Evolutionary conservation across 2,113 vertebrate species (phyloP).

Genomic region (Opisthocomus hoazin): DNA sequence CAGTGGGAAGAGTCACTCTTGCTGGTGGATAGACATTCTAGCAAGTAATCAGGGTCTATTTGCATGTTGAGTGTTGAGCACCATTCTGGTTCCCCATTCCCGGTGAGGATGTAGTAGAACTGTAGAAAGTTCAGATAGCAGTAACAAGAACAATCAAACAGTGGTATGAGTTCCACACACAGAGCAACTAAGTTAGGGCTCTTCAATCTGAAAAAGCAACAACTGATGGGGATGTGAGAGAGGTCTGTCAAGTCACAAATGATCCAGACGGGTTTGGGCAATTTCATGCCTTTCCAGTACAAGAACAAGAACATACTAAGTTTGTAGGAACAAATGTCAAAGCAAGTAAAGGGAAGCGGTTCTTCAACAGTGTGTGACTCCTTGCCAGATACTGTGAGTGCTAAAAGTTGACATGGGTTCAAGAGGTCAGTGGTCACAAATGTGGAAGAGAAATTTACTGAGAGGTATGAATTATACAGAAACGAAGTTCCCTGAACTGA

Average conservation of each 20-base stretch:
- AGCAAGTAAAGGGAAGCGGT: neutral
- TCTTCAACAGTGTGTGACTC: neutral
- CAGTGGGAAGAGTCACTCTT: neutral
- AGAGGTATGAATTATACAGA: neutral
- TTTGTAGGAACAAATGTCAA: neutral
- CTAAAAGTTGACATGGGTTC: neutral
- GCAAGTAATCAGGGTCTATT: neutral
- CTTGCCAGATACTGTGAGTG: neutral
- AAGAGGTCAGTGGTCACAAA: neutral
- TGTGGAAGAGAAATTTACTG: neutral
- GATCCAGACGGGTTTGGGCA: neutral
- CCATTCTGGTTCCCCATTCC: neutral
- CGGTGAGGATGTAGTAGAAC: neutral
- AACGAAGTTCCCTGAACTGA: neutral
- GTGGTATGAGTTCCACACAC: neutral
- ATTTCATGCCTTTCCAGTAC: neutral
- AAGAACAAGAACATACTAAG: neutral
- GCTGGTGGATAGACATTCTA: neutral
- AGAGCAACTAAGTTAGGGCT: neutral
- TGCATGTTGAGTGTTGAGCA: neutral
- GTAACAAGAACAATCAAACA: neutral
- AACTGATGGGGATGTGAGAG: neutral
- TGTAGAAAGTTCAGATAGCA: neutral
- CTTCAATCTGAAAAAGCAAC: neutral
- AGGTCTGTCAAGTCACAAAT: neutral